Evolutionary conservation across 2,797 vertebrate genomes (phyloP), one percentile per base, ranked within the genome.

Genomic region (Caiman crocodilus): DNA sequence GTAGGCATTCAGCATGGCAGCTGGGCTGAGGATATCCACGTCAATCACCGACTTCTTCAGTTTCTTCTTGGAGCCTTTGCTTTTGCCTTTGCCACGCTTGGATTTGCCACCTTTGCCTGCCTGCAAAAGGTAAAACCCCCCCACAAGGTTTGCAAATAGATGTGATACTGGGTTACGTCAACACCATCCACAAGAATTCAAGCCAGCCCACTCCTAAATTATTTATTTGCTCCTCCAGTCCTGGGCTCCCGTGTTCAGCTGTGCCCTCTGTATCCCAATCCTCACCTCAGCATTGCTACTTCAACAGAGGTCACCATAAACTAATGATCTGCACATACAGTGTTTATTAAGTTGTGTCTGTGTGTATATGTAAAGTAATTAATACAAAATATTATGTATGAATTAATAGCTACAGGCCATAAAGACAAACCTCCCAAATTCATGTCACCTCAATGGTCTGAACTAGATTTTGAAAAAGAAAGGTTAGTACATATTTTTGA

Each of bases 1-100:
- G 97, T 98, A 98, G 16, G 98, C 88, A 0, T 99, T 99, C 90
- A 98, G 96, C 98, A 99, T 98, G 83, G 98, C 98, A 2, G 97
- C 98, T 0, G 98, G 97, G 93, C 98, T 98, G 60, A 99, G 88
- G 74, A 99, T 95, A 93, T 99, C 98, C 89, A 97, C 97, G 12
- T 98, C 97, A 5, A 84, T 79, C 63, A 81, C 83, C 0, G 58
- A 67, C 65, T 96, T 87, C 97, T 98, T 98, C 23, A 17, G 91
- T 88, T 96, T 97, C 25, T 97, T 96, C 8, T 87, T 95, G 57
- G 93, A 11, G 21, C 84, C 86, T 78, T 96, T 97, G 50, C 81
- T 69, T 94, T 98, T 97, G 50, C 81, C 73, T 94, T 98, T 98
- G 91, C 95, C 64, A 94, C 79, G 87, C 94, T 94, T 98, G 93